A percentile compares a stretch with the other conserved stretches of the same genome.
phyloP scores from a whole-genome alignment of 2,113 vertebrate species.

The Macquaria ambigua region DNA sequence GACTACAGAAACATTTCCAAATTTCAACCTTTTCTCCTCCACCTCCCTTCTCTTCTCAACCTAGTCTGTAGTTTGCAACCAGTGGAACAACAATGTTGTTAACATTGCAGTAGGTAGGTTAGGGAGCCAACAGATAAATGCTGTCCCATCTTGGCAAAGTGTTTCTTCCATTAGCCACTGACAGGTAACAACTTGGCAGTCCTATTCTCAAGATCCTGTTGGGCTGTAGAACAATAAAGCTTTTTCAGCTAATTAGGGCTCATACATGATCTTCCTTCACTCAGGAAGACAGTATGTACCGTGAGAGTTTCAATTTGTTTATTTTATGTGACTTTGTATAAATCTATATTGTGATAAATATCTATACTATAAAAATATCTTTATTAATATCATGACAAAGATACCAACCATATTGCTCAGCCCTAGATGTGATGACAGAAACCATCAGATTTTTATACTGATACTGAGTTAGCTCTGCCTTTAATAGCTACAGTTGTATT shows the following conservation, averaged over 20 bases:
- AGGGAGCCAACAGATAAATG: neutral
- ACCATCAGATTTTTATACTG: neutral
- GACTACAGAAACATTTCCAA: neutral
- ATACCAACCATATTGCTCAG: neutral
- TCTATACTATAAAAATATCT: neutral
- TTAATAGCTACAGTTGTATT: neutral
- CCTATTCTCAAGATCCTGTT: neutral
- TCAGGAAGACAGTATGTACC: neutral
- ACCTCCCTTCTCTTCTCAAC: neutral
- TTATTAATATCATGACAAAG: neutral
- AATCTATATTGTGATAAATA: neutral
- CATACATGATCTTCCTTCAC: neutral
- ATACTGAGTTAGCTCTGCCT: neutral
- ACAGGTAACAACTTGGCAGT: neutral
- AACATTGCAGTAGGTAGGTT: neutral
- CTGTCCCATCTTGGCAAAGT: neutral
- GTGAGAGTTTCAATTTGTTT: neutral
- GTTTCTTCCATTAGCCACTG: neutral
- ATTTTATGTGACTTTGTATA: neutral
- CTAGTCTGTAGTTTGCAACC: neutral
- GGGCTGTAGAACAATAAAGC: neutral
- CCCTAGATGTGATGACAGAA: neutral
- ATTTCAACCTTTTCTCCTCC: neutral
- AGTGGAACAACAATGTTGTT: neutral
- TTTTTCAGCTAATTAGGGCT: neutral